These are phyloP conservation scores for Austrofundulus limnaeus DNA, from an alignment of 2,113 vertebrate species.

Conservation along the genomic window DNA sequence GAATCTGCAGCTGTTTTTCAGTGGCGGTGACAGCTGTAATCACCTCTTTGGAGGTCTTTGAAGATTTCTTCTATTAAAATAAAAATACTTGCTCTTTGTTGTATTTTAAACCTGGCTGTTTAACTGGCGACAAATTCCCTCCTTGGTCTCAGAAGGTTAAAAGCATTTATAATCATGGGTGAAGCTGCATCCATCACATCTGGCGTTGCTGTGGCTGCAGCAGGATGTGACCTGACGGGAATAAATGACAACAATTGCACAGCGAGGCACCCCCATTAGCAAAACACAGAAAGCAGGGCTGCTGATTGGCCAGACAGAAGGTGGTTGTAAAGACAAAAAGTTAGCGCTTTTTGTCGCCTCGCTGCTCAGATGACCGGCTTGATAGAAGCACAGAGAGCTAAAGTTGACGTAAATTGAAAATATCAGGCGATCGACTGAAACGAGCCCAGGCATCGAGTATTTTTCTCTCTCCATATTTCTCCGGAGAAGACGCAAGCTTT, in stretches of 20 bases:
- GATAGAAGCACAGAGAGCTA: not conserved
- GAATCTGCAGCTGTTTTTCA: no score
- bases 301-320: conserved; percentile 12
- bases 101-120: conserved; percentile 36
- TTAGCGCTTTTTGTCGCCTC: conserved; percentile 13
- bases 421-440: not conserved
- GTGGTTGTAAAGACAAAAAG: not conserved
- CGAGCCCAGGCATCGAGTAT: no score
- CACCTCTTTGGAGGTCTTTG: not conserved
- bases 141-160: conserved; percentile 63
- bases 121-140: conserved; percentile 24
- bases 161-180: conserved; percentile 70
- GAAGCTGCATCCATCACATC: conserved; percentile 70
- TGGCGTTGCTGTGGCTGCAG: conserved; percentile 51
- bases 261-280: conserved; percentile 65
- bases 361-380: no score
- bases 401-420: not conserved
- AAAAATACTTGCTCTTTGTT: not conserved
- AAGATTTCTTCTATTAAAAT: not conserved
- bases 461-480: not conserved
- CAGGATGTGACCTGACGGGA: conserved; percentile 70
- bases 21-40: not conserved
- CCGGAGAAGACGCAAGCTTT: not conserved
- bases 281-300: conserved; percentile 34
- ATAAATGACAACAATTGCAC: conserved; percentile 74